Conservation (phyloP, 1,140 invertebrate genomes). For the Drusus annulatus region DNA sequence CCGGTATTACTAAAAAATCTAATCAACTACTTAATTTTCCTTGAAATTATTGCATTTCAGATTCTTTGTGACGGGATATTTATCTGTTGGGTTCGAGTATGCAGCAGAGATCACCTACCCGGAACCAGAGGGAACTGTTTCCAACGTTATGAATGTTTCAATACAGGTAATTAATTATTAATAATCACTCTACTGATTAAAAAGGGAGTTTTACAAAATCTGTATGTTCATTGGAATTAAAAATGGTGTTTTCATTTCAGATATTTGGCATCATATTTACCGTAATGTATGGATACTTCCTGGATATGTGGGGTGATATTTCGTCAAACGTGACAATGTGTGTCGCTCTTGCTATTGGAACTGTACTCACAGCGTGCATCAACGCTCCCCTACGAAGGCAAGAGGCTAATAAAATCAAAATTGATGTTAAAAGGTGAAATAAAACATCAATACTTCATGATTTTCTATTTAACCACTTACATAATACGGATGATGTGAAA, state of each 20-base stretch:
- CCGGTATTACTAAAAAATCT: too few relatives aligned
- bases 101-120: constrained; percentile 96
- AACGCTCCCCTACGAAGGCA: constrained; percentile 83
- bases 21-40: too few relatives aligned
- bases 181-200: too few relatives aligned
- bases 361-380: constrained; percentile 80
- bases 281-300: constrained; percentile 74
- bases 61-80: constrained; percentile 97
- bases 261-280: constrained; percentile 90
- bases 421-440: too few relatives aligned
- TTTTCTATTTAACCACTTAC: too few relatives aligned
- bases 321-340: constrained; percentile 81
- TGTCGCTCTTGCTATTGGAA: constrained; percentile 77
- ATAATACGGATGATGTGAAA: too few relatives aligned
- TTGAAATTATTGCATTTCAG: constrained; percentile 69
- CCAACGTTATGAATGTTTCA: constrained; percentile 90
- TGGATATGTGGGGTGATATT: constrained; percentile 73
- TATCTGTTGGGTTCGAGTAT: constrained; percentile 97
- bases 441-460: too few relatives aligned
- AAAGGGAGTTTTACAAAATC: too few relatives aligned
- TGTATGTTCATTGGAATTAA: too few relatives aligned
- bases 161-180: constrained; percentile 77
- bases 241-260: constrained; percentile 61
- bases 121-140: constrained; percentile 92
- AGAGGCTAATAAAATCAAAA: constrained; percentile 65